Base-by-base conservation (phyloP, 1,140 invertebrate species). In the Antheraea mylitta region DNA sequence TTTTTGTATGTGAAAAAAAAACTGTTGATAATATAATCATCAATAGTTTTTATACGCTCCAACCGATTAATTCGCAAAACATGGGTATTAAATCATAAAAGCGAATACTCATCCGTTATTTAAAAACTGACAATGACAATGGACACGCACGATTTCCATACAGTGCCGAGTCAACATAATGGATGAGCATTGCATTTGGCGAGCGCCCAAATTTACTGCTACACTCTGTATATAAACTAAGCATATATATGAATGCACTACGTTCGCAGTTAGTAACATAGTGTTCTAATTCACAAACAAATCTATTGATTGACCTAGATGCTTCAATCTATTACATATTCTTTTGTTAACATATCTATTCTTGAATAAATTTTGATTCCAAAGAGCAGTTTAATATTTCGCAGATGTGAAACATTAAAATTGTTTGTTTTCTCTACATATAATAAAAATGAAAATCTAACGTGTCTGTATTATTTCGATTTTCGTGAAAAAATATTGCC, bases 151-250 rank as follows among this genome's bases (percentile, higher is more conserved):
- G 61, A 8, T 64, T 77, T 71, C 77, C 70, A 74, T 76, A 72
- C 78, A 79, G 72, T 78, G 82, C 73, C 82, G 83, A 87, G 83
- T 87, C 85, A 85, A 85, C 85, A 86, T 87, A 87, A 87, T 83
- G 83, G 82, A 87, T 87, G 83, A 84, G 82, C 85, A 85, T 84
- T 85, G 81, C 82, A 87, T 87, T 87, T 87, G 85, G 85, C 85
- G 69, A 80, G 78, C 81, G 67, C 79, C 85, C 85, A 87, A 87
- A 87, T 87, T 85, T 87, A 87, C 83, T 86, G 77, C 76, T 75
- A 78, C 77, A 86, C 79, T 80, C 74, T 76, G 75, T 82, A 77
- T 74, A 73, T 68, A 69, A 18, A 30, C 65, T 58, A 58, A 64
- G 11, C 36, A 37, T 64, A 18, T 64, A n/a, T 64, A 42, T 64